These are phyloP conservation scores for Dynastes maya DNA, from an alignment of 2,888 invertebrate species.

Conservation along the genomic window DNA sequence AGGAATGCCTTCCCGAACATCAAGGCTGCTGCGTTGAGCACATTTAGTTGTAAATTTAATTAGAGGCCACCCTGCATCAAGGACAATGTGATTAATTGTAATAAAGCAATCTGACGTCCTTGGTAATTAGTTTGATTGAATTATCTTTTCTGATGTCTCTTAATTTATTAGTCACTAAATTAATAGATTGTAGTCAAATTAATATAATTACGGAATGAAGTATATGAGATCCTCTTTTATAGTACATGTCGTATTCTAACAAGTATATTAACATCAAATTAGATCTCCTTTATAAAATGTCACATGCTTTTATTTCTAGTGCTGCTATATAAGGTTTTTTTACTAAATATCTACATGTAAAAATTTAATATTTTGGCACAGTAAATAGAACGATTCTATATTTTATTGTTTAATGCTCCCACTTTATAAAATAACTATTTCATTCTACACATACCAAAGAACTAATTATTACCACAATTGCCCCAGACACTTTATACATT, in stretches of 20 bases:
- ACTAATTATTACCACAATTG: too few relatives aligned
- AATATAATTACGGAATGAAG: constrained; percentile 12
- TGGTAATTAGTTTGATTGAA: constrained; percentile 48
- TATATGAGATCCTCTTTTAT: not conserved
- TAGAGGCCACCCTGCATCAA: constrained; percentile 31
- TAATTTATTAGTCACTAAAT: constrained; percentile 38
- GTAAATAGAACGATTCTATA: too few relatives aligned
- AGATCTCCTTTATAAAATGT: not conserved
- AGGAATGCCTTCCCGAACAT: not conserved
- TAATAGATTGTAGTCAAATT: constrained; percentile 24
- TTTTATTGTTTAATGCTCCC: too few relatives aligned
- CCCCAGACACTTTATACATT: too few relatives aligned
- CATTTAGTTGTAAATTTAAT: constrained; percentile 45
- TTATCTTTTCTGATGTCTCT: constrained; percentile 26
- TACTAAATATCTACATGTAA: too few relatives aligned
- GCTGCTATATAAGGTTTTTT: too few relatives aligned
- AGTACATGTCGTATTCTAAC: too few relatives aligned
- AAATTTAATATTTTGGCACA: too few relatives aligned
- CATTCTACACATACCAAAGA: not conserved
- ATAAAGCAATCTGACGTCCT: constrained; percentile 50
- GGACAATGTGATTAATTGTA: constrained; percentile 49
- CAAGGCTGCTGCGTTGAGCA: not conserved
- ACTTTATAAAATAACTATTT: too few relatives aligned
- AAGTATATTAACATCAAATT: not conserved
- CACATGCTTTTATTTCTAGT: too few relatives aligned